Base-by-base conservation (phyloP, 1,140 invertebrate genomes). In the Parapsyche elsis region DNA sequence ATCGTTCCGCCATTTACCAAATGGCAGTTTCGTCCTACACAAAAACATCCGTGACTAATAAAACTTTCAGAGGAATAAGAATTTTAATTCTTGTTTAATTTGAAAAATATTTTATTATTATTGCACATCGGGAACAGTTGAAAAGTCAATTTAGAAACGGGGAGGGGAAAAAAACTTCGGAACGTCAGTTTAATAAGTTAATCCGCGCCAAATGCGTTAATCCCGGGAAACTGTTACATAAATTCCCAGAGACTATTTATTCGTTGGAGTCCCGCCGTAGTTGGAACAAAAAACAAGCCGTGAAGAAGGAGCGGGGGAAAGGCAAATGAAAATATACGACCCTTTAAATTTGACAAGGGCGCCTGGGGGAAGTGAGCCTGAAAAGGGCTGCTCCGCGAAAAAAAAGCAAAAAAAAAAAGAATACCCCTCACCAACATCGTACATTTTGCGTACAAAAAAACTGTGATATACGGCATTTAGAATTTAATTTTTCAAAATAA, bases 291-390 rank as follows among this genome's bases (percentile, higher is more conserved):
- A 81, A 78, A 75, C 74, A 76, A 64, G 71, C 76, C 44, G 64
- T 45, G 57, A 53, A 77, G 57, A 53, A 75, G 45, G 30, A 71
- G 26, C 70, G 74, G 53, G 80, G 71, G 76, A 74, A 70, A 16
- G 67, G 46, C 80, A 81, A 81, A 81, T 81, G 71, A 81, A 81
- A 81, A 81, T 81, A 81, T 81, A 81, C 80, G 80, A 67, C 76
- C 80, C 73, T 81, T 81, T 75, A 81, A 81, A 81, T 81, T 81
- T 78, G 80, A 81, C 77, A 81, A 71, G 76, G 77, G 57, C 67
- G 73, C 73, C 73, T 78, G 46, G 76, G 59, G 80, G 38, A 49
- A 53, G 77, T 38, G 45, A 19, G 12, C 76, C 57, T 30, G 73
- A 46, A 73, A 73, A 73, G 44, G 73, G 49, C 46, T 57, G 45